Percentiles rank a stretch among this genome's conserved stretches.
phyloP scores from a whole-genome alignment of 2,888 invertebrate genomes.

The Lasius platythorax region DNA sequence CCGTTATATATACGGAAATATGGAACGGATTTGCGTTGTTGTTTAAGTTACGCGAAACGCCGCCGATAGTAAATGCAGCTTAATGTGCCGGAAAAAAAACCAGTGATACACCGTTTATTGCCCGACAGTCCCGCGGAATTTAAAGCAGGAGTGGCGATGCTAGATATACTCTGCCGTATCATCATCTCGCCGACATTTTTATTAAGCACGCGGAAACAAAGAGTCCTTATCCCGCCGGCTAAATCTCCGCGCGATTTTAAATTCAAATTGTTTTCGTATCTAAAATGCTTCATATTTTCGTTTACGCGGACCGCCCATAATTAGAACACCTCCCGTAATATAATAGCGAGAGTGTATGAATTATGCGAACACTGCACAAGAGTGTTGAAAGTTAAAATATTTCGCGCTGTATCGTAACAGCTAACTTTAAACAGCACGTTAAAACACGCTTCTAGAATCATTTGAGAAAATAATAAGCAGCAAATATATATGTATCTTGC shows the following conservation, averaged over 20 bases:
- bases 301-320: constrained; percentile 8
- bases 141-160: constrained; percentile 73
- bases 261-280: constrained; percentile 45
- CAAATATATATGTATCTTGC: background rate
- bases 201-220: constrained; percentile 55
- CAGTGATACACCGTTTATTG: constrained; percentile 82
- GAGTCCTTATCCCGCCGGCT: constrained; percentile 36
- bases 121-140: constrained; percentile 79
- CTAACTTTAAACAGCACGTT: background rate
- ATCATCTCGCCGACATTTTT: constrained; percentile 53
- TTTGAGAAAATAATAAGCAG: background rate
- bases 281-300: constrained; percentile 32
- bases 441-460: background rate
- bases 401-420: background rate
- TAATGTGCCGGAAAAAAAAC: constrained; percentile 77
- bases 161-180: constrained; percentile 50
- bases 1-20: background rate
- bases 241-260: constrained; percentile 43
- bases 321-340: background rate
- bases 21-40: constrained; percentile 61
- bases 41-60: constrained; percentile 53
- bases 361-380: background rate
- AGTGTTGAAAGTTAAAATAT: background rate
- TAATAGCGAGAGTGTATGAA: background rate
- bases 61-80: constrained; percentile 60